phyloP scores from a whole-genome alignment of 2,888 invertebrate genomes.

The Eupithecia subfuscata region DNA sequence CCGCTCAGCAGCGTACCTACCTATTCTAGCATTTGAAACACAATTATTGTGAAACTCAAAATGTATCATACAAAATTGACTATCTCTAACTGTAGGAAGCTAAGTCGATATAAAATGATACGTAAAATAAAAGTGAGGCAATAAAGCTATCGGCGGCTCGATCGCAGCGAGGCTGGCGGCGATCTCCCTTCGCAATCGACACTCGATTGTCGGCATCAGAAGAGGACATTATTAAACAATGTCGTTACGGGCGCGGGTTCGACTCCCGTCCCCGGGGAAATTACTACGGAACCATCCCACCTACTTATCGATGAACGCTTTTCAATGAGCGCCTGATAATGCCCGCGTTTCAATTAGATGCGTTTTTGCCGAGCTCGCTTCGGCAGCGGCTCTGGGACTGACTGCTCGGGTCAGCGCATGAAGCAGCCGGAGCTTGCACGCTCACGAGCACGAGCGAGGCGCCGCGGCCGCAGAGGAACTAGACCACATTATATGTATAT shows the following conservation, averaged over 20 bases:
- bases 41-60: neutral
- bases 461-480: no score
- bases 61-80: neutral
- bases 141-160: neutral
- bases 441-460: no score
- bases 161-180: neutral
- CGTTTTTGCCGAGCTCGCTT: neutral
- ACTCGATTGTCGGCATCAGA: conserved; percentile 17
- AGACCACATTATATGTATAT: no score
- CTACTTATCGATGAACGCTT: conserved; percentile 51
- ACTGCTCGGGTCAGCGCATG: no score
- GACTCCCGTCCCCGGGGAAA: conserved; percentile 57
- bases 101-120: neutral
- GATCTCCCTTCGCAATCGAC: neutral
- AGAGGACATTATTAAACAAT: conserved; percentile 48
- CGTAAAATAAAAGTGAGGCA: neutral
- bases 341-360: conserved; percentile 27
- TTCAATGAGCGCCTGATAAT: conserved; percentile 36
- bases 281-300: conserved; percentile 48
- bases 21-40: neutral
- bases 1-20: neutral
- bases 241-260: conserved; percentile 50
- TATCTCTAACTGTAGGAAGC: neutral
- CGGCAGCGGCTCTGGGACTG: no score
- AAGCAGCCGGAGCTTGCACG: no score